Conservation (phyloP, 2,113 vertebrate species). For the Mellivora capensis region DNA sequence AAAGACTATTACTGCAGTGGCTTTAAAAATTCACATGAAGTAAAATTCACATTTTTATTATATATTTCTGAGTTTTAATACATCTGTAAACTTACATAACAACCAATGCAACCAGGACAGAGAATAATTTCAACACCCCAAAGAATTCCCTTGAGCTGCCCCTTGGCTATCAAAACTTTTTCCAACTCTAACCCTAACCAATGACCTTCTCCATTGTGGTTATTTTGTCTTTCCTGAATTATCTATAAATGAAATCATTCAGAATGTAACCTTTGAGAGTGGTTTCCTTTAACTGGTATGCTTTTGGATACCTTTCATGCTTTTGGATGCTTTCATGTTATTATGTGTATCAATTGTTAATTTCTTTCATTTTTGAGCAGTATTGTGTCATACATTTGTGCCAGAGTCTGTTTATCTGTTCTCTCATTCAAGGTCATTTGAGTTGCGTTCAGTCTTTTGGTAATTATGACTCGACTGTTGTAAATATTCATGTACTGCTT, state of each 20-base stretch:
- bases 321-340: not conserved
- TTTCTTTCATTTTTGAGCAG: not conserved
- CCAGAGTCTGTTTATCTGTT: not conserved
- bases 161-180: not conserved
- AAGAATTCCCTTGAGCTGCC: not conserved
- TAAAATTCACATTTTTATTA: not conserved
- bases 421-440: not conserved
- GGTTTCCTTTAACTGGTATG: not conserved
- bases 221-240: not conserved
- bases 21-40: not conserved
- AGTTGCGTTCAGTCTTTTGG: not conserved
- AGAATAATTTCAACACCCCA: not conserved
- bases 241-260: not conserved
- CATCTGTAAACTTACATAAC: not conserved
- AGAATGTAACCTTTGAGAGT: not conserved
- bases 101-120: not conserved
- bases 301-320: not conserved
- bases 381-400: not conserved
- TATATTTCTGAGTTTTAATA: not conserved
- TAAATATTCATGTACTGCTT: not conserved
- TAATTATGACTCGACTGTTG: not conserved
- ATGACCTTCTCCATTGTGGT: not conserved
- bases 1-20: not conserved
- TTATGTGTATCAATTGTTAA: not conserved
- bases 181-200: not conserved